Base-by-base conservation (phyloP, 2,888 invertebrate species). In the Griposia aprilina region DNA sequence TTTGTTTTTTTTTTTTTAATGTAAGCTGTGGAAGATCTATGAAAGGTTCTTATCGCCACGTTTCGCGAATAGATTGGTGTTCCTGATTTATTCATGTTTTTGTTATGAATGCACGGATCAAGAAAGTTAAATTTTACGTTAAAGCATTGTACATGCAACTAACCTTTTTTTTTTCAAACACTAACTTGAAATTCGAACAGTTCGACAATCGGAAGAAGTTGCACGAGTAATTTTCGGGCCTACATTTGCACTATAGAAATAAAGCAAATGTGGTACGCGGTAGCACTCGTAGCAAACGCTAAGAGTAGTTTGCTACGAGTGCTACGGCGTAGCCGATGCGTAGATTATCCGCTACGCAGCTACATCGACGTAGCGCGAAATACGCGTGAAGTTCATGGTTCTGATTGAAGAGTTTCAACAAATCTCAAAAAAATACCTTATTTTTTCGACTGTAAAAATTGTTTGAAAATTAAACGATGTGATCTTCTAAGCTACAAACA, bases 311-410 rank as follows among this genome's bases (percentile, higher is more conserved):
- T 41, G 17, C 76, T 52, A 76, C 52, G 48, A 15, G 70, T 71
- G 80, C 71, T 79, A 79, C 80, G 78, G 0, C 72, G 80, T 79
- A 79, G 57, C 20, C 5, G 30, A 50, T 50, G 48, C 15, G 26
- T 65, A n/a, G 26, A n/a, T n/a, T 41, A 59, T 7, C 15, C 30
- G 55, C 77, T 77, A 77, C 65, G 77, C 17, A 76, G 30, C 66
- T 66, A 52, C 26, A 23, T 2, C 52, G 55, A 23, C 45, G 71
- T 71, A 80, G 41, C 41, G 17, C 23, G 57, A n/a, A 17, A 20
- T 30, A 63, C 26, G 50, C 26, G 20, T 63, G 45, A 30, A 20
- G 10, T 41, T 63, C 13, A 15, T n/a, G n/a, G 7, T 36, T 63
- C 15, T 36, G n/a, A n/a, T n/a, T 36, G 2, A 36, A 36, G 15